Evolutionary conservation across 2,888 invertebrate species (phyloP), one percentile per base, ranked within the genome.

Genomic region (Eupithecia vulgata): DNA sequence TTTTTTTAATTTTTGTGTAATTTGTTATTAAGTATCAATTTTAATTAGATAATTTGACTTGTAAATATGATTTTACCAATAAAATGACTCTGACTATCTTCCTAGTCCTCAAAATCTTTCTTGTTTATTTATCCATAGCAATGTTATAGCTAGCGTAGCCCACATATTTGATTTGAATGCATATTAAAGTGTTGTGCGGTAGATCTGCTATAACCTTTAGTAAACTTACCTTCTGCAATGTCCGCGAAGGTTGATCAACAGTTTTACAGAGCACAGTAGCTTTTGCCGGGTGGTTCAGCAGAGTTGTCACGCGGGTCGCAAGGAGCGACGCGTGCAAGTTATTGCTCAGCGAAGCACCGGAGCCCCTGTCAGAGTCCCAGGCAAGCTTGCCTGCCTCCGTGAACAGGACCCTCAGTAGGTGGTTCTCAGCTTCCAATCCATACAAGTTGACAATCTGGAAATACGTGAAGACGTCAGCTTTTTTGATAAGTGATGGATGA

Each of bases 391-490:
- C 96, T 86, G 98, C 92, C 82, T 94, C 94, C 77, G 89, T 97
- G 94, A 99, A 97, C 92, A 99, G 96, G 95, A 98, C 98, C 95
- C 98, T 98, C 95, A 98, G 96, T 93, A 98, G 96, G 96, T 99
- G 98, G 95, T 98, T 97, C 95, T 99, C 98, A 95, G 98, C 98
- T 96, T 99, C 98, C 95, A 98, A 96, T 94, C 99, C 99, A 96
- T 98, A 97, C 90, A 96, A 96, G 95, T 96, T 96, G 88, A 98
- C 97, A 95, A 98, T 96, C 98, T 99, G 94, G 77, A 72, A 74
- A 59, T 5, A 52, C 10, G 25, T 57, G 12, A 76, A 66, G 12
- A 25, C 25, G 25, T 57, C 57, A 52, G 48, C n/a, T 57, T 57
- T 13, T 21, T 52, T 52, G 15, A 1, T 48, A 13, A 0, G 52